Evolutionary conservation across 2,888 invertebrate genomes (phyloP).

Genomic region (Archaeoteleia sp.): DNA sequence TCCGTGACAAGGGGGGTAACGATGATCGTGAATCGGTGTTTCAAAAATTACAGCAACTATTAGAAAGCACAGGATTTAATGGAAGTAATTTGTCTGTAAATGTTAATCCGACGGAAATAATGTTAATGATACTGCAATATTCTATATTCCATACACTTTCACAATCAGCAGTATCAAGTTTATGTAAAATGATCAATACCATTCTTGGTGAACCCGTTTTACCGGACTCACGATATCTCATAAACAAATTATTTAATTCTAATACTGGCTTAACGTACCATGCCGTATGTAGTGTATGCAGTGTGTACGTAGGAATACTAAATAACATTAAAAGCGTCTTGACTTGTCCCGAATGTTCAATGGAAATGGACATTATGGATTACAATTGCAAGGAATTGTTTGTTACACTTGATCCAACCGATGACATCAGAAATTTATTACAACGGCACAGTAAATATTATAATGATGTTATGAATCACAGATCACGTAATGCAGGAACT

Average conservation of each 20-base stretch:
- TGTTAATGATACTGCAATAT: too few relatives aligned
- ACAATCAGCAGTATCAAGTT: too few relatives aligned
- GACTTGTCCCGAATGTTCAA: conserved; percentile 3
- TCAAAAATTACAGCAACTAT: too few relatives aligned
- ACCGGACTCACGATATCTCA: conserved; percentile 15
- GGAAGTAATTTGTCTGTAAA: too few relatives aligned
- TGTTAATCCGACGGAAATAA: too few relatives aligned
- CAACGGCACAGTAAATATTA: conserved; percentile 26
- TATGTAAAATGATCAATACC: conserved; percentile 1
- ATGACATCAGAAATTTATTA: conserved; percentile 12
- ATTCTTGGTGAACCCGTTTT: conserved; percentile 13
- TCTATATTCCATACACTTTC: too few relatives aligned
- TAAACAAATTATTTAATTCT: conserved; percentile 11
- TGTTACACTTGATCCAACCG: conserved; percentile 14
- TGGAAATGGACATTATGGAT: neutral
- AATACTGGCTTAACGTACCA: neutral
- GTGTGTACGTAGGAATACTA: neutral
- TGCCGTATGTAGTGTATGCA: conserved; percentile 3
- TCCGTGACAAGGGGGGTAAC: too few relatives aligned
- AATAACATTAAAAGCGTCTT: neutral
- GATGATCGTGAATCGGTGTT: too few relatives aligned
- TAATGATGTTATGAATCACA: conserved; percentile 13
- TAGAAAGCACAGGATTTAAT: too few relatives aligned
- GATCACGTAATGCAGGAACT: neutral
- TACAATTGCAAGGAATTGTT: conserved; percentile 15